Percentiles rank a stretch among this genome's conserved stretches.
Conservation (phyloP, 2,113 vertebrate species). For the Azemiops feae region DNA sequence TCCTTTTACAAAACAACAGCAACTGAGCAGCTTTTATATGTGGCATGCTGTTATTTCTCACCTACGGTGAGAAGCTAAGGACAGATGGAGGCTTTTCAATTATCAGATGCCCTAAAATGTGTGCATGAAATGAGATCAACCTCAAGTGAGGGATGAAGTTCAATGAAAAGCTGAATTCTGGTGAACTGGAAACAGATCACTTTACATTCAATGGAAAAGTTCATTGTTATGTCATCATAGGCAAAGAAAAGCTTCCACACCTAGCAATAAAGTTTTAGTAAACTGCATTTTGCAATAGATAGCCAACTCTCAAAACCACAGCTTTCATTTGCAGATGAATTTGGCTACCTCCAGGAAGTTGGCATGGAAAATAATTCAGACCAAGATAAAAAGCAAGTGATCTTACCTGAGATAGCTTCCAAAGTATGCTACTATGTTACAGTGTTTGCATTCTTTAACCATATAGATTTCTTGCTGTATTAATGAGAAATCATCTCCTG, state of each 20-base stretch:
- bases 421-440: conserved; percentile 97
- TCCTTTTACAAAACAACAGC: neutral
- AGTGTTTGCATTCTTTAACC: conserved; percentile 98
- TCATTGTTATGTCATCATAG: neutral
- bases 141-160: fast-evolving
- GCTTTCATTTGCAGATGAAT: neutral
- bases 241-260: neutral
- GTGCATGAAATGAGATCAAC: neutral
- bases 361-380: neutral
- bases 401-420: conserved; percentile 98
- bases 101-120: neutral
- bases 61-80: neutral
- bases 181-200: conserved; percentile 17
- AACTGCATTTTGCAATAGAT: neutral
- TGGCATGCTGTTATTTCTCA: neutral
- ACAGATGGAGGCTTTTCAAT: neutral
- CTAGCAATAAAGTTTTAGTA: neutral
- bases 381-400: neutral
- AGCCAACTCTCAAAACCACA: conserved; percentile 4
- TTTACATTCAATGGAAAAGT: neutral
- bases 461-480: conserved; percentile 99
- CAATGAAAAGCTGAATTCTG: conserved; percentile 13
- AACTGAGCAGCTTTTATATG: neutral
- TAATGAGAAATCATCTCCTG: conserved; percentile 98
- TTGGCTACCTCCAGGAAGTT: neutral